Base-by-base conservation (phyloP, 2,797 vertebrate species). In the Menidia menidia region DNA sequence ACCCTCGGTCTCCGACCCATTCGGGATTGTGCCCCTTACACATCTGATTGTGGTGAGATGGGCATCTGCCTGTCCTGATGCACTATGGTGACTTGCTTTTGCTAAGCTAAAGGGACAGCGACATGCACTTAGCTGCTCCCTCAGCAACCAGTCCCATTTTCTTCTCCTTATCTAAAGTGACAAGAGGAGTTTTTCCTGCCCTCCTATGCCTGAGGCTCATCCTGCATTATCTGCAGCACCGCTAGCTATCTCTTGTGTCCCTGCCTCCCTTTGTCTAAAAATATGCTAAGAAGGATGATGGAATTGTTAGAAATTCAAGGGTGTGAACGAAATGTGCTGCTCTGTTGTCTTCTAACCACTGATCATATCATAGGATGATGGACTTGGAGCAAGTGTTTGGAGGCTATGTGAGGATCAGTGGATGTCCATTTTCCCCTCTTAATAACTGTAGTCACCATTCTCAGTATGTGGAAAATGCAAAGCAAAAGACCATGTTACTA, bases 161-260 rank as follows among this genome's bases (percentile, higher is more conserved):
- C 86, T 75, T 64, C 44, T 77, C 77, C 90, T 93, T 93, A 93
- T 93, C 89, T 89, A 80, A 92, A 93, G 88, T 92, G 92, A 93
- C 92, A 92, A 81, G 87, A 82, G 77, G 82, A 89, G 77, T 91
- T 84, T 39, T 87, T 89, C 73, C 76, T 71, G 77, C 83, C 78
- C 73, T 82, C 82, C 78, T 83, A 61, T 83, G 88, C 90, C 89
- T 63, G 55, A 75, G 86, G 90, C 90, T 89, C 84, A 83, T 90
- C 74, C 81, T 75, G 78, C 88, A 91, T 91, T 91, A 92, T 90
- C 92, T 90, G 77, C 73, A 75, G 83, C 80, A 75, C 80, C 78
- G 79, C 65, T 0, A 78, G 87, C 86, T 84, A 88, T 88, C 84
- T 81, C 7, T 55, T 45, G 15, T 79, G 80, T 81, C 80, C 81